Evolutionary conservation across 2,797 vertebrate species (phyloP).

Genomic region (Sus cebifrons): DNA sequence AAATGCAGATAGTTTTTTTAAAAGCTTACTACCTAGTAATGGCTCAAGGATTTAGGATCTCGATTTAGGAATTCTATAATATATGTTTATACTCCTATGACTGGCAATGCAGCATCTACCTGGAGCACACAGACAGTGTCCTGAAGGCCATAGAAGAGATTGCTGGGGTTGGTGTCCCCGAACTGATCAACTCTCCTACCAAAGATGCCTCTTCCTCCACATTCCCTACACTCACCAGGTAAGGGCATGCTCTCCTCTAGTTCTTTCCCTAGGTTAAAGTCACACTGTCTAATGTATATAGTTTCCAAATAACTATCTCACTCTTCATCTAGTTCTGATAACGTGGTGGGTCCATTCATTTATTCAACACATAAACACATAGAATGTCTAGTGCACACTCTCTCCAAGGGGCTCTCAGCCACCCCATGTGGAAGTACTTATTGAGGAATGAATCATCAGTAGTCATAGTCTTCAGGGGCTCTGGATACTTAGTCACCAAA

Average conservation of each 20-base stretch:
- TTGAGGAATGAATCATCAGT: not conserved
- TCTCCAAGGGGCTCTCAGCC: not conserved
- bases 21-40: slow-evolving; percentile 1
- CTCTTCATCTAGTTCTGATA: not conserved
- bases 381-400: not conserved
- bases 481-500: not conserved
- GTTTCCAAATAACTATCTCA: not conserved
- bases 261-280: not conserved
- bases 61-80: not conserved
- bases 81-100: not conserved
- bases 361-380: not conserved
- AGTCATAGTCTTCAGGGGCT: not conserved
- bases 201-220: slow-evolving; percentile 94
- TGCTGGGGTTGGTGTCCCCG: slow-evolving; percentile 93
- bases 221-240: slow-evolving; percentile 95
- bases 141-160: slow-evolving; percentile 97
- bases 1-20: not conserved
- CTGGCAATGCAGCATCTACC: slow-evolving; percentile 93
- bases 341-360: not conserved
- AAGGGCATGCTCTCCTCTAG: slow-evolving; percentile 36
- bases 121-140: slow-evolving; percentile 94
- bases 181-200: slow-evolving; percentile 93
- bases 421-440: not conserved
- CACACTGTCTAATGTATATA: not conserved
- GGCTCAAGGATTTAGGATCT: not conserved